These are phyloP conservation scores for Drosophila macrothrix DNA, from an alignment of 2,888 invertebrate species.

Conservation along the genomic window DNA sequence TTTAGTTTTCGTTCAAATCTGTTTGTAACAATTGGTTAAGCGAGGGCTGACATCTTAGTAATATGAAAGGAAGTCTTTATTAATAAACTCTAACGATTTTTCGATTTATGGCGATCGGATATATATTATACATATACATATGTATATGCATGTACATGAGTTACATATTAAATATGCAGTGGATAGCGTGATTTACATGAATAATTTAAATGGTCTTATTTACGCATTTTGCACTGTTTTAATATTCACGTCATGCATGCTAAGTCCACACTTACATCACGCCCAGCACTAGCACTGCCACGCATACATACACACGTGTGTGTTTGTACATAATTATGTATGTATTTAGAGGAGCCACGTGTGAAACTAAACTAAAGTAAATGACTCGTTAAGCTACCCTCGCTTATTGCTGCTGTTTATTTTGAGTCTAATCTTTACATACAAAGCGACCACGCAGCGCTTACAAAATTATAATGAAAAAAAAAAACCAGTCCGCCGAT, in stretches of 20 bases:
- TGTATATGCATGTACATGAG: background rate
- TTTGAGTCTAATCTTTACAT: constrained; percentile 47
- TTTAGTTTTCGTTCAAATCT: constrained; percentile 14
- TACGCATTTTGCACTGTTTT: background rate
- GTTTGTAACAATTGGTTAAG: constrained; percentile 9
- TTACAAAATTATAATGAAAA: constrained; percentile 48
- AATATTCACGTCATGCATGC: background rate
- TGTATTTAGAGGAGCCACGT: background rate
- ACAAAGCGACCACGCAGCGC: constrained; percentile 35
- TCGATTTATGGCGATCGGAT: background rate
- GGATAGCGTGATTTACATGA: background rate
- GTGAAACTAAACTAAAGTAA: background rate
- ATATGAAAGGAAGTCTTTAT: no score
- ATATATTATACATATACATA: background rate
- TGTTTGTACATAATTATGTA: background rate
- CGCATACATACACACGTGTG: background rate
- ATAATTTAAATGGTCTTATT: background rate
- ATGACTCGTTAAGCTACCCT: constrained; percentile 9
- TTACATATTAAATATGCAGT: background rate
- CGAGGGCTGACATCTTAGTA: constrained; percentile 17
- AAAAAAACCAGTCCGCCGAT: constrained; percentile 29
- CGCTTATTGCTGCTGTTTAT: constrained; percentile 17
- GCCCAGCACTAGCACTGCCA: background rate
- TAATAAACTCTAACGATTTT: background rate
- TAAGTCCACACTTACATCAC: background rate